Evolutionary conservation across 2,113 vertebrate species (phyloP).

Genomic region (Centropus bengalensis): DNA sequence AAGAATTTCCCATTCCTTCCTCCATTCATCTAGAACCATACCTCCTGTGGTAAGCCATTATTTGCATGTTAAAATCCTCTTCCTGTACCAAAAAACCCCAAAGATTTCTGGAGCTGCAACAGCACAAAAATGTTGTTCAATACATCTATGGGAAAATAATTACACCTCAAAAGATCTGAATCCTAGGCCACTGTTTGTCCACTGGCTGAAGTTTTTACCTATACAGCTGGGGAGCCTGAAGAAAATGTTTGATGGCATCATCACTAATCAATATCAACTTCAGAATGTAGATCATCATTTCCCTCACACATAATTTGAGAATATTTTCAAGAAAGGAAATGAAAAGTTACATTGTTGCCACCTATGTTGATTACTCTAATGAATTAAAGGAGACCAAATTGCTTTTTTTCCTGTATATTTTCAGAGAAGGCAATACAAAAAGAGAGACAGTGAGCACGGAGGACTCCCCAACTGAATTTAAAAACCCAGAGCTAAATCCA

Average conservation of each 20-base stretch:
- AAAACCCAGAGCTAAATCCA: background rate
- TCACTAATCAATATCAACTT: background rate
- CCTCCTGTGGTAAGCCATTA: constrained; percentile 69
- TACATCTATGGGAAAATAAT: constrained; percentile 58
- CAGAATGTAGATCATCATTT: constrained; percentile 53
- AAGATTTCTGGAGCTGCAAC: constrained; percentile 33
- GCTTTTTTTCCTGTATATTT: background rate
- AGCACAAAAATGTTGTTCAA: constrained; percentile 53
- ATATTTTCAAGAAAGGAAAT: constrained; percentile 64
- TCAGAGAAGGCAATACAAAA: background rate
- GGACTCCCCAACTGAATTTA: background rate
- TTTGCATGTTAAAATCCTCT: constrained; percentile 71
- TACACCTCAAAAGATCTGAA: constrained; percentile 28
- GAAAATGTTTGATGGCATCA: constrained; percentile 46
- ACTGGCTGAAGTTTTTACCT: background rate
- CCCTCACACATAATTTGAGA: constrained; percentile 40
- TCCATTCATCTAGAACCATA: constrained; percentile 65
- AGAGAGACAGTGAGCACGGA: background rate
- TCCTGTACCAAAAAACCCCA: constrained; percentile 54
- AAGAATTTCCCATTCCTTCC: constrained; percentile 65
- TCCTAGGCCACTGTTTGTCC: constrained; percentile 23
- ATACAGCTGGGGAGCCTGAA: constrained; percentile 13
- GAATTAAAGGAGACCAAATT: background rate
- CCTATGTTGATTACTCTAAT: constrained; percentile 41
- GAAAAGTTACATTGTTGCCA: constrained; percentile 62